Conservation (phyloP, 2,888 invertebrate genomes). For the Scaptomyza caliginosa region DNA sequence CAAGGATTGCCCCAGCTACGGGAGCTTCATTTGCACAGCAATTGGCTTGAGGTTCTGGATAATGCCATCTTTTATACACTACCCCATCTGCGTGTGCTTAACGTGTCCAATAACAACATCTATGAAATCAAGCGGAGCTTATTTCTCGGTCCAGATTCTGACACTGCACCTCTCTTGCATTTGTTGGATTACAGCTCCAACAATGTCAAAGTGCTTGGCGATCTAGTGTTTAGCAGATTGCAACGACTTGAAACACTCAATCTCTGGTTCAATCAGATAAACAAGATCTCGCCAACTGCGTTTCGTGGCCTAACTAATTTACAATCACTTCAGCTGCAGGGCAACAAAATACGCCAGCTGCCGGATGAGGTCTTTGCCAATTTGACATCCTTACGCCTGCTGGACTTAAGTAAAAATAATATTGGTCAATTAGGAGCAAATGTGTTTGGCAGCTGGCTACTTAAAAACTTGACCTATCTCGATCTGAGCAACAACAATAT, state of each 20-base stretch:
- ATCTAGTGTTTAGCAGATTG: conserved; percentile 65
- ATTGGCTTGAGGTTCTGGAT: conserved; percentile 71
- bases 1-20: conserved; percentile 60
- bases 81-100: conserved; percentile 61
- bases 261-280: conserved; percentile 74
- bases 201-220: conserved; percentile 60
- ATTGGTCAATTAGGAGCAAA: conserved; percentile 56
- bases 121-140: conserved; percentile 55
- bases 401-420: conserved; percentile 76
- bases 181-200: conserved; percentile 79
- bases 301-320: conserved; percentile 69
- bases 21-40: conserved; percentile 68
- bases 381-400: conserved; percentile 58
- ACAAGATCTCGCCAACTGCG: conserved; percentile 45
- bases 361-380: conserved; percentile 68
- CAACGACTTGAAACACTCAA: conserved; percentile 66
- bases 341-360: conserved; percentile 74
- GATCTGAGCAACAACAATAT: conserved; percentile 71
- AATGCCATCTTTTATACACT: conserved; percentile 67
- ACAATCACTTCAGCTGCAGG: conserved; percentile 65
- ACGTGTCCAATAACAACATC: conserved; percentile 77
- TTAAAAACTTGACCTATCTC: conserved; percentile 65
- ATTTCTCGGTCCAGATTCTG: conserved; percentile 60
- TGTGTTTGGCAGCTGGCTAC: conserved; percentile 63
- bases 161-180: conserved; percentile 36